These are phyloP conservation scores for Dipodomys ordii DNA, from an alignment of 2,113 vertebrate species.

Conservation along the genomic window DNA sequence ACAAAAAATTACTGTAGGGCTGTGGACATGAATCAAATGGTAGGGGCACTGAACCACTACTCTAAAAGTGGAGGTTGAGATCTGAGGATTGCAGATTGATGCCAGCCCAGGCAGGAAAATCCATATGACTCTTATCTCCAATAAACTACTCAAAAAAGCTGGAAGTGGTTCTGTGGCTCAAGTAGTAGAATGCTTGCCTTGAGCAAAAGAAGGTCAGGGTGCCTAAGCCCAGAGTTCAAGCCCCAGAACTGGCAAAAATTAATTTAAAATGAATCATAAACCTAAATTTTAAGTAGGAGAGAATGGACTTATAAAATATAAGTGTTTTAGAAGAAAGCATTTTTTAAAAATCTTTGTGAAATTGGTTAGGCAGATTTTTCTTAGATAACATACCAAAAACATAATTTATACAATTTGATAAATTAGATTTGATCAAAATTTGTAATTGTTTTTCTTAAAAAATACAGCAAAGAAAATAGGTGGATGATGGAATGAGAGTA, in stretches of 20 bases:
- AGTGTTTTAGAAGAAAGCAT: background rate
- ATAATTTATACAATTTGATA: background rate
- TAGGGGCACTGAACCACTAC: no score
- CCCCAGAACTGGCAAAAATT: background rate
- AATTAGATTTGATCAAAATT: background rate
- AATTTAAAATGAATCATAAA: constrained; percentile 8
- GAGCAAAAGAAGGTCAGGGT: no score
- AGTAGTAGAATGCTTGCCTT: no score
- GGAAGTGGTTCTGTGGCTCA: no score
- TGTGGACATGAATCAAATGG: no score
- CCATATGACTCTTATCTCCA: no score
- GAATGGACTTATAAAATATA: background rate
- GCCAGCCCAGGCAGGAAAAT: no score
- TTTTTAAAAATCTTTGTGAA: constrained; percentile 2
- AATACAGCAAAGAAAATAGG: background rate
- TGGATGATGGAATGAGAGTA: background rate
- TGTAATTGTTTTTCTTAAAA: constrained; percentile 25
- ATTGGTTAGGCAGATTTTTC: background rate
- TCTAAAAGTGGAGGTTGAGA: no score
- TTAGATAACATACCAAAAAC: constrained; percentile 7
- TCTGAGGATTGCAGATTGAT: no score
- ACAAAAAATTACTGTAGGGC: no score
- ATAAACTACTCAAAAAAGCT: no score
- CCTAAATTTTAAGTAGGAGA: background rate
- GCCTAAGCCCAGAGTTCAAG: no score